Evolutionary conservation across 2,888 invertebrate genomes (phyloP).

Genomic region (Mesorhabditis sp.): DNA sequence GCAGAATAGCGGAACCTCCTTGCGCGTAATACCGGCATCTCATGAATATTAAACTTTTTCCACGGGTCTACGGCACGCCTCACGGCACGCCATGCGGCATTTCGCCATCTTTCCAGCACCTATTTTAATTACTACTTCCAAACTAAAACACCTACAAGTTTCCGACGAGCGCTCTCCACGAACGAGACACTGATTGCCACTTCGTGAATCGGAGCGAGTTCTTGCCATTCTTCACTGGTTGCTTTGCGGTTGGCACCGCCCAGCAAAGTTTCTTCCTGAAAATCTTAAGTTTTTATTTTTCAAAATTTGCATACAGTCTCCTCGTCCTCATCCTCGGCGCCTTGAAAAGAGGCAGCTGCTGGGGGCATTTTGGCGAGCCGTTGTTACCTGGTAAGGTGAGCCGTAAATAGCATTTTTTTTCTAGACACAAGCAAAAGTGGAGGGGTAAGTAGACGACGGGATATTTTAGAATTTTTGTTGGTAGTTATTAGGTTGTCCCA

Average conservation of each 20-base stretch:
- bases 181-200: neutral
- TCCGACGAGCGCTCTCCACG: neutral
- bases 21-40: slow-evolving; percentile 60
- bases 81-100: slow-evolving; percentile 28
- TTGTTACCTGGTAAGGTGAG: no score
- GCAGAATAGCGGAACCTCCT: slow-evolving; percentile 64
- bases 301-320: no score
- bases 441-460: no score
- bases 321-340: no score
- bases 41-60: slow-evolving; percentile 62
- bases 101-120: slow-evolving; percentile 36
- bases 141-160: neutral
- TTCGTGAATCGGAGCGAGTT: neutral
- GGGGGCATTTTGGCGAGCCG: no score
- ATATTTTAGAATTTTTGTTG: no score
- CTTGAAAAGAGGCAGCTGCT: no score
- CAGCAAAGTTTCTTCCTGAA: neutral
- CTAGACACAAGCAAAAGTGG: no score
- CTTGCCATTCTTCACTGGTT: neutral
- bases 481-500: no score
- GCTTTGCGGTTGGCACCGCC: neutral
- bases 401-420: no score
- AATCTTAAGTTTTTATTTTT: neutral
- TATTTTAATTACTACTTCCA: slow-evolving; percentile 15
- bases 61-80: slow-evolving; percentile 61